phyloP scores from a whole-genome alignment of 2,113 vertebrate species.

The Sclerurus mexicanus region DNA sequence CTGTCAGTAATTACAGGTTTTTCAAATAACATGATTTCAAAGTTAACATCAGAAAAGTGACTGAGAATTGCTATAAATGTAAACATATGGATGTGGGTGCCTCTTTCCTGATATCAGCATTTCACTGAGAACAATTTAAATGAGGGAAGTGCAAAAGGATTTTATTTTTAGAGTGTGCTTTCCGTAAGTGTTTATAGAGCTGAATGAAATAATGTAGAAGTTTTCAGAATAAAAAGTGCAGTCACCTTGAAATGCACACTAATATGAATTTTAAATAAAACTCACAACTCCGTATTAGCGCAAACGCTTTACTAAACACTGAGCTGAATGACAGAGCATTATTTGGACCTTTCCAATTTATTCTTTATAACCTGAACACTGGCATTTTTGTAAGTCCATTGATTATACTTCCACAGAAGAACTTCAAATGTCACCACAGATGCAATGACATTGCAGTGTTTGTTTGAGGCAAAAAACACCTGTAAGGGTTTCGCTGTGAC shows the following conservation, averaged over 20 bases:
- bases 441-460: not conserved
- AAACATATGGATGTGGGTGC: constrained; percentile 59
- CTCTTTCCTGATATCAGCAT: constrained; percentile 45
- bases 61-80: constrained; percentile 32
- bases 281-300: not conserved
- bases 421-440: not conserved
- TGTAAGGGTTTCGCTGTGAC: not conserved
- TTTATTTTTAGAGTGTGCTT: constrained; percentile 48
- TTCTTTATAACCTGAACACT: not conserved
- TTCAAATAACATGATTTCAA: constrained; percentile 33
- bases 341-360: not conserved
- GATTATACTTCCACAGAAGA: not conserved
- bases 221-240: constrained; percentile 16
- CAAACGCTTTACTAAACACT: not conserved
- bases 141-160: constrained; percentile 15
- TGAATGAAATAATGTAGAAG: constrained; percentile 36
- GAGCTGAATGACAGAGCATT: not conserved
- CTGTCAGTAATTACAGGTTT: constrained; percentile 26
- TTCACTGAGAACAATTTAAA: constrained; percentile 53
- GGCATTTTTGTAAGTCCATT: not conserved
- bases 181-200: constrained; percentile 23
- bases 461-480: not conserved
- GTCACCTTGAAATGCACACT: constrained; percentile 33
- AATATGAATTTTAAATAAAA: constrained; percentile 30
- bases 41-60: constrained; percentile 29